Percentiles rank a stretch among this genome's conserved stretches.
Evolutionary conservation across 1,140 invertebrate species (phyloP).

Genomic region (Luehdorfia chinensis): DNA sequence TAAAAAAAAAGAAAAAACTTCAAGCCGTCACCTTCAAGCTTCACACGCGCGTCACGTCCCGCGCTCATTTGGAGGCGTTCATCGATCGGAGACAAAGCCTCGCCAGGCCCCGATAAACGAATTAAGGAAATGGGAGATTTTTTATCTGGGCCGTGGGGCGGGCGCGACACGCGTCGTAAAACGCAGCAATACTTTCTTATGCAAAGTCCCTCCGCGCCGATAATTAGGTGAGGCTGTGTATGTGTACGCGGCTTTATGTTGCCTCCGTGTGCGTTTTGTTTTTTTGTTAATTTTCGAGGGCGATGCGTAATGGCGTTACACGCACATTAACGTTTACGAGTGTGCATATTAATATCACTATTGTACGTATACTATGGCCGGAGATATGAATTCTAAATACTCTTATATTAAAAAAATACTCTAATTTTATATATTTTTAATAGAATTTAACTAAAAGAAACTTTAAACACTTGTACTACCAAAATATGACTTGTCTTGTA

Average conservation of each 20-base stretch:
- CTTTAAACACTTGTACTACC: too few species aligned
- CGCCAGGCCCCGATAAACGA: constrained; percentile 71
- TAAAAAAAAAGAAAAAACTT: constrained; percentile 22
- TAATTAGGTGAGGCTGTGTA: constrained; percentile 57
- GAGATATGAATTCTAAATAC: too few species aligned
- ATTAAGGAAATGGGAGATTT: constrained; percentile 77
- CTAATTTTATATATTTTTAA: too few species aligned
- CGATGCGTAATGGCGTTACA: constrained; percentile 13
- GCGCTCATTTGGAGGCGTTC: constrained; percentile 67
- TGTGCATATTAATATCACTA: too few species aligned
- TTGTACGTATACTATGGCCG: too few species aligned
- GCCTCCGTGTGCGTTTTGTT: neutral
- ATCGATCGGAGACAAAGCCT: constrained; percentile 76
- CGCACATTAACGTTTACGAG: constrained; percentile 1
- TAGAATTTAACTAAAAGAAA: too few species aligned
- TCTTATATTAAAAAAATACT: too few species aligned
- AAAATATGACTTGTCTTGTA: too few species aligned
- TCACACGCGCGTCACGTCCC: constrained; percentile 68
- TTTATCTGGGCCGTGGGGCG: constrained; percentile 64
- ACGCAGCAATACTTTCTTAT: constrained; percentile 74
- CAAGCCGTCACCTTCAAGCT: constrained; percentile 55
- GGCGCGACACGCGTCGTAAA: constrained; percentile 67
- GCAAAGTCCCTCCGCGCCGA: constrained; percentile 68
- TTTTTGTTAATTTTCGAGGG: constrained; percentile 18
- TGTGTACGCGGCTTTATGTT: constrained; percentile 22